A percentile compares a stretch with the other conserved stretches of the same genome.
These are phyloP conservation scores for Ceratina japonica DNA, from an alignment of 1,140 invertebrate genomes.

Conservation along the genomic window DNA sequence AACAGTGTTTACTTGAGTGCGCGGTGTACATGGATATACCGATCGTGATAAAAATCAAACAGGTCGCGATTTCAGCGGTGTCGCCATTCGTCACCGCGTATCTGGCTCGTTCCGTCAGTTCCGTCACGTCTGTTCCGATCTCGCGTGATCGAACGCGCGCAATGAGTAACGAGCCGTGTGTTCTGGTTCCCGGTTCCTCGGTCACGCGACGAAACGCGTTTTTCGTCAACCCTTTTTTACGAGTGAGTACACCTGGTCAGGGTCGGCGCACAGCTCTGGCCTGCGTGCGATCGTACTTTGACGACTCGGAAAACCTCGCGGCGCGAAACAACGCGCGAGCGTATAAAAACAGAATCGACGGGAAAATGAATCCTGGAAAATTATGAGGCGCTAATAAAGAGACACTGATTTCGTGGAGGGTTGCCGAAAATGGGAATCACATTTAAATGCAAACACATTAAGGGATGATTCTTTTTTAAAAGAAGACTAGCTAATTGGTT, in stretches of 20 bases:
- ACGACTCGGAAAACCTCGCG: background rate
- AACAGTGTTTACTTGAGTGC: no score
- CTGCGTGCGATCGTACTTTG: background rate
- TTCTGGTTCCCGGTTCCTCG: background rate
- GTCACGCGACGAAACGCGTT: conserved; percentile 44
- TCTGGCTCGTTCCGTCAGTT: conserved; percentile 25
- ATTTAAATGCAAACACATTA: background rate
- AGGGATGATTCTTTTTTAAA: background rate
- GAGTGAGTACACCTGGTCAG: conserved; percentile 16
- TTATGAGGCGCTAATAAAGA: background rate
- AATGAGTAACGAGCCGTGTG: conserved; percentile 46
- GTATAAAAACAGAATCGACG: background rate
- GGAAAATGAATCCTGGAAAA: conserved; percentile 1
- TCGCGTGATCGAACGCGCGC: conserved; percentile 54
- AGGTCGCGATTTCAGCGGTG: conserved; percentile 20
- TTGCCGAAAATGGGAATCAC: background rate
- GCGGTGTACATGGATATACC: background rate
- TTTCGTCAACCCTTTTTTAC: conserved; percentile 21
- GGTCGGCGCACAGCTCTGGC: conserved; percentile 23
- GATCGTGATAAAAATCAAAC: conserved; percentile 22
- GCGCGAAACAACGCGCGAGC: background rate
- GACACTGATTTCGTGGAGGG: background rate
- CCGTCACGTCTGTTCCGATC: conserved; percentile 41
- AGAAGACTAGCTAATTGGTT: background rate
- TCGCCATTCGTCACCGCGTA: conserved; percentile 39